phyloP scores from a whole-genome alignment of 2,797 vertebrate species.

The Oophaga sylvatica region DNA sequence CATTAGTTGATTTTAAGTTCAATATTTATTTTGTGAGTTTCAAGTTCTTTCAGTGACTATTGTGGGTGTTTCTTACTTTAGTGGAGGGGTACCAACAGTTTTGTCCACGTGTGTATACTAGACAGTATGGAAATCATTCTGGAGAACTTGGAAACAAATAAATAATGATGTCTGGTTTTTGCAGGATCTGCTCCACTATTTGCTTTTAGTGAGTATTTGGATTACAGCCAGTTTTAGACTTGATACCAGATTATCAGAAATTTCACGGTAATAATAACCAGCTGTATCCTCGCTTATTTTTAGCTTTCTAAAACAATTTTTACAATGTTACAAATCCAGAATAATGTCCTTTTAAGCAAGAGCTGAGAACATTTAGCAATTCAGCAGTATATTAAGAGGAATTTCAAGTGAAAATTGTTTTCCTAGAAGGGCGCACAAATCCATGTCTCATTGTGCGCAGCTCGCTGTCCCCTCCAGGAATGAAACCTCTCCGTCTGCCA shows the following conservation, averaged over 20 bases:
- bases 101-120: too few relatives aligned
- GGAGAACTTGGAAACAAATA: too few relatives aligned
- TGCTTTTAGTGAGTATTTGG: too few relatives aligned
- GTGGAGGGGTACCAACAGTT: too few relatives aligned
- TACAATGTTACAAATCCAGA: background rate
- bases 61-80: too few relatives aligned
- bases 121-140: too few relatives aligned
- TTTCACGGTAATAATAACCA: background rate
- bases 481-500: constrained; percentile 15
- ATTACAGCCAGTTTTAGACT: too few relatives aligned
- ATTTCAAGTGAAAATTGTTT: background rate
- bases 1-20: too few relatives aligned
- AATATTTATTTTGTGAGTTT: too few relatives aligned
- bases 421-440: background rate
- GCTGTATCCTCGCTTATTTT: background rate
- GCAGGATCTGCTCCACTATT: too few relatives aligned
- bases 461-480: constrained; percentile 16
- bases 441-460: background rate
- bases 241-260: background rate
- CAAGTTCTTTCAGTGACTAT: too few relatives aligned
- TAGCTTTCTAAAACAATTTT: background rate
- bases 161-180: too few relatives aligned
- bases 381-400: background rate
- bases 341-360: background rate
- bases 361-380: background rate